Evolutionary conservation across 2,113 vertebrate genomes (phyloP).

Genomic region (Dissostichus mawsoni): DNA sequence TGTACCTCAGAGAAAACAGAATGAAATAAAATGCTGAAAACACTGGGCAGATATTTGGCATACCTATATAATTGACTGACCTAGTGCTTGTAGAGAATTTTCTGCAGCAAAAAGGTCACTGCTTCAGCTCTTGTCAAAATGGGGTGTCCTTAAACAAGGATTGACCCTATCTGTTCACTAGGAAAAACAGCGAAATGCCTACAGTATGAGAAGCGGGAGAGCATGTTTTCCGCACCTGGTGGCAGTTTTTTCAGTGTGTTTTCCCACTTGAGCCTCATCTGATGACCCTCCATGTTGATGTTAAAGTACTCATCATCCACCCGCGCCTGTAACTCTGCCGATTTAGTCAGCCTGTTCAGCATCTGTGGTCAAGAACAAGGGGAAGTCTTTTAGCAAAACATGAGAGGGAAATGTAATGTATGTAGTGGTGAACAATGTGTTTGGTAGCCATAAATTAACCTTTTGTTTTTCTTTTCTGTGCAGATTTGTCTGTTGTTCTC

Average conservation of each 20-base stretch:
- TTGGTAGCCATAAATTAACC: slow-evolving; percentile 55
- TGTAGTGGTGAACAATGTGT: not conserved
- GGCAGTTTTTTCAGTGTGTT: slow-evolving; percentile 88
- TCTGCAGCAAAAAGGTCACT: slow-evolving; percentile 11
- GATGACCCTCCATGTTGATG: slow-evolving; percentile 87
- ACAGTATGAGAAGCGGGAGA: slow-evolving; percentile 38
- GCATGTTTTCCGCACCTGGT: slow-evolving; percentile 79
- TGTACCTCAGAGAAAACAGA: not conserved
- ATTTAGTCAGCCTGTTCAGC: slow-evolving; percentile 90
- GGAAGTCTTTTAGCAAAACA: not conserved
- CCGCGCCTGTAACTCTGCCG: slow-evolving; percentile 84
- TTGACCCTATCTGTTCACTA: slow-evolving; percentile 3
- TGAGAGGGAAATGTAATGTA: not conserved
- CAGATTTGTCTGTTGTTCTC: slow-evolving; percentile 86
- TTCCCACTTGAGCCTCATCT: slow-evolving; percentile 90
- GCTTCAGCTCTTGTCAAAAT: slow-evolving; percentile 15
- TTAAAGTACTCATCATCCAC: slow-evolving; percentile 90
- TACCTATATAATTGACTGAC: not conserved
- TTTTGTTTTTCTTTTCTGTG: slow-evolving; percentile 88
- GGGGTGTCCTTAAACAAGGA: slow-evolving; percentile 18
- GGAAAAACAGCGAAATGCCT: slow-evolving; percentile 46
- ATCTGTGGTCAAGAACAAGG: slow-evolving; percentile 78
- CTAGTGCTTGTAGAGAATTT: slow-evolving; percentile 1
- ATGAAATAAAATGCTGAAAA: not conserved
- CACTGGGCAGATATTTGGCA: not conserved